These are phyloP conservation scores for Tapirus terrestris DNA, from an alignment of 2,113 vertebrate species.

Conservation along the genomic window DNA sequence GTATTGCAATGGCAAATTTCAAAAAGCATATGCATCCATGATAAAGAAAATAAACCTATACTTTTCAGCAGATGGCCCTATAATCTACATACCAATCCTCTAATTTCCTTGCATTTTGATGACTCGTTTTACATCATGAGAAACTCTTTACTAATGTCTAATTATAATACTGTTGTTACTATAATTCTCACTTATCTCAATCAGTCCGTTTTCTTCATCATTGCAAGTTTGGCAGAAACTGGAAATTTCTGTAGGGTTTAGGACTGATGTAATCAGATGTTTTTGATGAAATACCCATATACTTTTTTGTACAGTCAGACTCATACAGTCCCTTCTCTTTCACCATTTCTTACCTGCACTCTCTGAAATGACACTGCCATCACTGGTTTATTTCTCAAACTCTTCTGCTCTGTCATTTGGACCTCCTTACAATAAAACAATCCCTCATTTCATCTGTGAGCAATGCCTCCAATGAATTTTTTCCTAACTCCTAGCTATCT, in stretches of 20 bases:
- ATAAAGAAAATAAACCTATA: slow-evolving; percentile 67
- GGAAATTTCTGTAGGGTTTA: slow-evolving; percentile 58
- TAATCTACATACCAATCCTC: slow-evolving; percentile 74
- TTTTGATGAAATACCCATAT: slow-evolving; percentile 21
- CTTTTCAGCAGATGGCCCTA: slow-evolving; percentile 74
- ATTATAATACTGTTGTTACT: slow-evolving; percentile 65
- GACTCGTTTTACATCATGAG: slow-evolving; percentile 66
- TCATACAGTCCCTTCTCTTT: background rate
- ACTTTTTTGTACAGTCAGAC: background rate
- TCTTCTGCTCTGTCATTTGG: background rate
- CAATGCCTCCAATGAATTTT: background rate
- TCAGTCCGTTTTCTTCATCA: slow-evolving; percentile 75
- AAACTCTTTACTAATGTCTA: slow-evolving; percentile 55
- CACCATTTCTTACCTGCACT: background rate
- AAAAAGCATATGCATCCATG: slow-evolving; percentile 22
- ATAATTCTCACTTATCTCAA: slow-evolving; percentile 72
- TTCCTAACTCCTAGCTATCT: background rate
- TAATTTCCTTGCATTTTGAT: slow-evolving; percentile 69
- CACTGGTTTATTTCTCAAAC: background rate
- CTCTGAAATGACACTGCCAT: background rate
- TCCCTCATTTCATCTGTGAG: background rate
- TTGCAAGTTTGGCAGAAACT: slow-evolving; percentile 61
- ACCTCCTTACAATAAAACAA: background rate
- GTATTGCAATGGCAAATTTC: slow-evolving; percentile 24
- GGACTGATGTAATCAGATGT: slow-evolving; percentile 64